Base-by-base conservation (phyloP, 1,140 invertebrate species). In the Portunus trituberculatus region DNA sequence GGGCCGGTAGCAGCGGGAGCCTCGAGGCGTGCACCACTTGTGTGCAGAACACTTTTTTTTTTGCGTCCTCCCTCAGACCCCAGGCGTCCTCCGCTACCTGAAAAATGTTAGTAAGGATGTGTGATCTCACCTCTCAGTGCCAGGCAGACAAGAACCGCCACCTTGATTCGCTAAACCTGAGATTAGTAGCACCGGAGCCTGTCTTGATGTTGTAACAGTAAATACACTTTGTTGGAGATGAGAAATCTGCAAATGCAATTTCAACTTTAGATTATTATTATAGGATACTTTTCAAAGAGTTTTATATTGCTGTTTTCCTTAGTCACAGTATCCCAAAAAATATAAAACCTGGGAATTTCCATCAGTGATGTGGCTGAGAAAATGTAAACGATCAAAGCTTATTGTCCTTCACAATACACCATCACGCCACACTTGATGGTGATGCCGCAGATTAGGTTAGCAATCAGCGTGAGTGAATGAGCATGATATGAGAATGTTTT, bases 21-120 rank as follows among this genome's bases (percentile, higher is more conserved):
- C 67, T n/a, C 25, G 67, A 76, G 67, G n/a, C 67, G 67, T n/a
- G 67, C 67, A 76, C 67, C 67, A 59, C 67, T 76, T 76, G 67
- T 76, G 67, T 76, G 67, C 67, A n/a, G 67, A 76, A 76, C 67
- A n/a, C 25, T 7, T 76, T 76, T 25, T 76, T 76, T 76, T n/a
- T n/a, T 76, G 67, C 39, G 39, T 76, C 20, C 6, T 0, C 20
- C 25, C n/a, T 20, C 67, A n/a, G 67, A 76, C 67, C 67, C 67
- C 67, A n/a, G 67, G 25, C 67, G 67, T 76, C 67, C 25, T 20
- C 12, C 25, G 67, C 67, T 76, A 20, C 67, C 67, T n/a, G 67
- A 76, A 76, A 76, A 76, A 76, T 76, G 67, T 25, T n/a, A n/a
- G 20, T 8, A 76, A n/a, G 25, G 67, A 76, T n/a, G 25, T 76